Evolutionary conservation across 2,888 invertebrate genomes (phyloP).

Genomic region (Chymomyza caudatula): DNA sequence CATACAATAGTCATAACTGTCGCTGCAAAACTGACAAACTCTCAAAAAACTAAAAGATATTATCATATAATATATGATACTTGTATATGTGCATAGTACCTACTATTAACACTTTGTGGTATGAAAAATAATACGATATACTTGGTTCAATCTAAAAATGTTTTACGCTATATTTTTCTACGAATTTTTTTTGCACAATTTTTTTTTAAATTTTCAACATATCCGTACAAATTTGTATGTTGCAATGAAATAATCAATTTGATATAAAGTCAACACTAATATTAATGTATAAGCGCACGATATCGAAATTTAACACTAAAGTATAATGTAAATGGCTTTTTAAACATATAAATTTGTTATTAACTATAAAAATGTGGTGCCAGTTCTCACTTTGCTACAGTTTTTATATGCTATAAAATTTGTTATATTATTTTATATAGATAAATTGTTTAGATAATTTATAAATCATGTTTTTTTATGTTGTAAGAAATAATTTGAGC

Average conservation of each 20-base stretch:
- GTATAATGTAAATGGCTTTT: background rate
- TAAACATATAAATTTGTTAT: background rate
- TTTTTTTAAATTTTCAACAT: background rate
- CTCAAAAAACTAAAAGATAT: too few species aligned
- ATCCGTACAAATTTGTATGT: too few species aligned
- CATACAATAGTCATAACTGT: too few species aligned
- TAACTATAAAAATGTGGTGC: background rate
- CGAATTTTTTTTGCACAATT: background rate
- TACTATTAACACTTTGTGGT: too few species aligned
- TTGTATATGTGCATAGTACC: too few species aligned
- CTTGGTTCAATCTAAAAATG: too few species aligned
- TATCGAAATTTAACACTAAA: background rate
- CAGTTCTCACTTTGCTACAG: background rate
- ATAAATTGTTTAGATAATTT: too few species aligned
- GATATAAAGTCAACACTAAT: background rate
- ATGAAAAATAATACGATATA: too few species aligned
- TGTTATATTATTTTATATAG: background rate
- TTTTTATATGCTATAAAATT: background rate
- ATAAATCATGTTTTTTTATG: background rate
- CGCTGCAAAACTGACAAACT: too few species aligned
- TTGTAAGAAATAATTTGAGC: background rate
- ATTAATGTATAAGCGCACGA: background rate
- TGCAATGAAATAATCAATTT: background rate
- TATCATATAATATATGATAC: too few species aligned
- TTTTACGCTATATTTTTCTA: too few species aligned